phyloP scores from a whole-genome alignment of 2,888 invertebrate genomes.

The Agelastica alni region DNA sequence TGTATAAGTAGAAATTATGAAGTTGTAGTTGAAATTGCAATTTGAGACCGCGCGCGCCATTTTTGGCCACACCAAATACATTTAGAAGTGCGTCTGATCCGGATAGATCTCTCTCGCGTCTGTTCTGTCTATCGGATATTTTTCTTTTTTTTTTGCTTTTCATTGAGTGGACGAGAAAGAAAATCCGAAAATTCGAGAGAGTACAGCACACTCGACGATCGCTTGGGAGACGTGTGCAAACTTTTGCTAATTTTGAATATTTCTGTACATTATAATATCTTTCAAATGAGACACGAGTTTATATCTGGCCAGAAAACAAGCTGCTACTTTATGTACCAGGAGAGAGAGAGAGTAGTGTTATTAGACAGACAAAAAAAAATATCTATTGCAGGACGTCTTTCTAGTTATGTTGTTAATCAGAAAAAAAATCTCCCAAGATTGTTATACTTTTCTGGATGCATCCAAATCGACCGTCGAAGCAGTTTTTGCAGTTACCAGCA shows the following conservation, averaged over 20 bases:
- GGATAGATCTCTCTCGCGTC: constrained; percentile 9
- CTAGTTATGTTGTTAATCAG: no score
- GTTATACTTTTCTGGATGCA: no score
- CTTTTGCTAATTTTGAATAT: constrained; percentile 15
- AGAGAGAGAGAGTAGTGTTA: no score
- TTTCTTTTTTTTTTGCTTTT: constrained; percentile 9
- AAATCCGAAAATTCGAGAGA: constrained; percentile 7
- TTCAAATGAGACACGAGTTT: not conserved
- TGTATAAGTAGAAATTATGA: no score
- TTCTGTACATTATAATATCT: constrained; percentile 4
- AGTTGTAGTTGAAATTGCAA: constrained; percentile 16
- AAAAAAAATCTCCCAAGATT: no score
- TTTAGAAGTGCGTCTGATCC: constrained; percentile 10
- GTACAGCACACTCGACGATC: not conserved
- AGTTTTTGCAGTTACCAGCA: no score
- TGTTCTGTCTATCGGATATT: constrained; percentile 8
- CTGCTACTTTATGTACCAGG: not conserved
- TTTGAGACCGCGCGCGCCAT: constrained; percentile 24
- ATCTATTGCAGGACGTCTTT: no score
- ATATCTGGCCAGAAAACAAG: not conserved
- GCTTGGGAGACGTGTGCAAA: constrained; percentile 15
- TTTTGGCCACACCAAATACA: constrained; percentile 24
- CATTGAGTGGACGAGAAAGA: constrained; percentile 4
- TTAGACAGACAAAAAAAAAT: no score
- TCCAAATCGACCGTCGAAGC: no score